Percentiles rank a stretch among this genome's conserved stretches.
These are phyloP conservation scores for Subanguina moxae DNA, from an alignment of 1,140 invertebrate genomes.

Conservation along the genomic window DNA sequence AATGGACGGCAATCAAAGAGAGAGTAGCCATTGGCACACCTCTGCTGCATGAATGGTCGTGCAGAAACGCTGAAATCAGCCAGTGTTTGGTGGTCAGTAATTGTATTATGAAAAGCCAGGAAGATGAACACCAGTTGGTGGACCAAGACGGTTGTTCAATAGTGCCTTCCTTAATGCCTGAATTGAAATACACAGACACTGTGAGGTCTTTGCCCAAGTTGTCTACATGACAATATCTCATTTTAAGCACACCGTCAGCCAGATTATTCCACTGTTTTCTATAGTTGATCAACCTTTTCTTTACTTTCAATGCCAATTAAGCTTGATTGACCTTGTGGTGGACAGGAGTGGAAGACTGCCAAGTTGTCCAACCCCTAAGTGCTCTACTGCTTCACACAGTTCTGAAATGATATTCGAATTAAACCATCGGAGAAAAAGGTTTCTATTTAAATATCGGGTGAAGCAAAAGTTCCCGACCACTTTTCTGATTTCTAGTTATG, in stretches of 20 bases:
- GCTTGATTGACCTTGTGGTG: conserved; percentile 19
- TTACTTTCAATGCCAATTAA: conserved; percentile 26
- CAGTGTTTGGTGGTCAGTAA: conserved; percentile 39
- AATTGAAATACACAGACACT: conserved; percentile 27
- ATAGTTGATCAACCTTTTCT: conserved; percentile 26
- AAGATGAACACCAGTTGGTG: conserved; percentile 25
- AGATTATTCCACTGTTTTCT: conserved; percentile 19
- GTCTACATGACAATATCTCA: neutral
- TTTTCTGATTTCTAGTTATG: too few relatives aligned
- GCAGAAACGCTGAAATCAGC: conserved; percentile 10
- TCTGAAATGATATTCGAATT: too few relatives aligned
- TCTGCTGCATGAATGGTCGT: conserved; percentile 37
- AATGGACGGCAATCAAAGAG: conserved; percentile 3
- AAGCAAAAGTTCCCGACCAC: too few relatives aligned
- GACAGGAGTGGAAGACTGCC: too few relatives aligned
- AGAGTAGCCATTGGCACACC: conserved; percentile 15
- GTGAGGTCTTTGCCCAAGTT: conserved; percentile 14
- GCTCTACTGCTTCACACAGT: too few relatives aligned
- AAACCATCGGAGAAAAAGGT: too few relatives aligned
- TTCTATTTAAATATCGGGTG: too few relatives aligned
- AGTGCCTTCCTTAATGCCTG: conserved; percentile 30
- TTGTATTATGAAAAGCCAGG: conserved; percentile 33
- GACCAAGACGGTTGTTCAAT: conserved; percentile 38
- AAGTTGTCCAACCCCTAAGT: too few relatives aligned
- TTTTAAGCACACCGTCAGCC: conserved; percentile 22